Base-by-base conservation (phyloP, 2,113 vertebrate genomes). In the Chionodraco myersi region DNA sequence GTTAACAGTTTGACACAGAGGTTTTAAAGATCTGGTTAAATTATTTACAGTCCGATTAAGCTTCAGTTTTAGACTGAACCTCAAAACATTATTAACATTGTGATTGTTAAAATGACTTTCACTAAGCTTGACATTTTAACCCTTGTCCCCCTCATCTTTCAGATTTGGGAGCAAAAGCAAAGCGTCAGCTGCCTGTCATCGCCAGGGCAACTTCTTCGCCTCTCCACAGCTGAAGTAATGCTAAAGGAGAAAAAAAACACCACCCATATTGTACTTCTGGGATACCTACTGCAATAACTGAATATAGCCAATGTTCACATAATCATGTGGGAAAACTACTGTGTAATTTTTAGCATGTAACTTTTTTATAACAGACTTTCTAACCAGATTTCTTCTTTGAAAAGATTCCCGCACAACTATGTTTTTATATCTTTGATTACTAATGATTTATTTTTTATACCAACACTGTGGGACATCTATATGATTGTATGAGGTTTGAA, bases 161-260 rank as follows among this genome's bases (percentile, higher is more conserved):
- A 98, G 97, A 84, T 97, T n/a, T 94, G 96, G 96, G 72, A 97
- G 95, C 92, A 97, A 96, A 92, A 94, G 94, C 94, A 97, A 97
- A 87, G 94, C 95, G 48, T 63, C 94, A 1, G 86, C 92, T 41
- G 94, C 85, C 52, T 86, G 95, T 48, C 90, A 94, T 77, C 92
- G 93, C 23, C 95, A 96, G 60, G 94, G 95, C 64, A 95, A 92
- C 85, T 97, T 97, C 91, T 98, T 97, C 88, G 93, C 96, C 71
- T 97, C 97, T 84, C 97, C 97, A 5, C 72, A 96, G 87, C 94
- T 97, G 77, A 97, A 97, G 77, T 98, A 91, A 97, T 14, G 51
- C 49, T 1, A 49, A 36, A 63, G 7, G 47, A 52, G 21, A 12
- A 53, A 51, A 49, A 36, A 47, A 68, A 26, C 3, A 3, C 51